phyloP scores from a whole-genome alignment of 2,888 invertebrate species.

The Cotesia congregata region DNA sequence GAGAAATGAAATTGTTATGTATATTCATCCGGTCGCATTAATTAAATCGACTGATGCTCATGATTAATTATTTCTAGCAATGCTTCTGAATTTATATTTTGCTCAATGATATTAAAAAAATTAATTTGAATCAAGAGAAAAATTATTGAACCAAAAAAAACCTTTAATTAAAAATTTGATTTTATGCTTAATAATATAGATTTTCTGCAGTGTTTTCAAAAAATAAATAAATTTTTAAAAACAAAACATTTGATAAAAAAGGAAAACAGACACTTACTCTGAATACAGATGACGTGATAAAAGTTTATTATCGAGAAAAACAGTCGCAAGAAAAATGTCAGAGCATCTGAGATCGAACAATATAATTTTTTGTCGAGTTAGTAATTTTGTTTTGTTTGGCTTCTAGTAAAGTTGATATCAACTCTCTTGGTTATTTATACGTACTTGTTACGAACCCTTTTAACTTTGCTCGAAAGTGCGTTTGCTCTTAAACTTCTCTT shows the following conservation, averaged over 20 bases:
- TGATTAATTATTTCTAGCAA: neutral
- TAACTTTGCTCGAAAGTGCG: neutral
- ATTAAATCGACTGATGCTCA: neutral
- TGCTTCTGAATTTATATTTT: neutral
- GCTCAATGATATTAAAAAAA: too few species aligned
- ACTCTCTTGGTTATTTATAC: conserved; percentile 18
- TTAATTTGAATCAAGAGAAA: too few species aligned
- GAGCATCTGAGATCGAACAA: neutral
- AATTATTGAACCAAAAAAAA: too few species aligned
- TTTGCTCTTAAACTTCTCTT: conserved; percentile 14
- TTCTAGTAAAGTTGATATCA: conserved; percentile 4
- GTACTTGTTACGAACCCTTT: conserved; percentile 17
- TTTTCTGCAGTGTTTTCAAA: too few species aligned
- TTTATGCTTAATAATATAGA: too few species aligned
- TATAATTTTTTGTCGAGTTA: neutral
- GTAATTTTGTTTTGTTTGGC: neutral
- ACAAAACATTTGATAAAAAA: too few species aligned
- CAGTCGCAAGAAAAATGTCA: too few species aligned
- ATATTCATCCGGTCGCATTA: neutral
- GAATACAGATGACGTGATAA: too few species aligned
- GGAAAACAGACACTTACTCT: too few species aligned
- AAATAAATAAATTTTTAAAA: too few species aligned
- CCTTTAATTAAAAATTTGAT: too few species aligned
- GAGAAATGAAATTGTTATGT: neutral
- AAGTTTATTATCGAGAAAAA: too few species aligned